These are phyloP conservation scores for Lacerta viridis DNA, from an alignment of 2,797 vertebrate species.

Conservation along the genomic window DNA sequence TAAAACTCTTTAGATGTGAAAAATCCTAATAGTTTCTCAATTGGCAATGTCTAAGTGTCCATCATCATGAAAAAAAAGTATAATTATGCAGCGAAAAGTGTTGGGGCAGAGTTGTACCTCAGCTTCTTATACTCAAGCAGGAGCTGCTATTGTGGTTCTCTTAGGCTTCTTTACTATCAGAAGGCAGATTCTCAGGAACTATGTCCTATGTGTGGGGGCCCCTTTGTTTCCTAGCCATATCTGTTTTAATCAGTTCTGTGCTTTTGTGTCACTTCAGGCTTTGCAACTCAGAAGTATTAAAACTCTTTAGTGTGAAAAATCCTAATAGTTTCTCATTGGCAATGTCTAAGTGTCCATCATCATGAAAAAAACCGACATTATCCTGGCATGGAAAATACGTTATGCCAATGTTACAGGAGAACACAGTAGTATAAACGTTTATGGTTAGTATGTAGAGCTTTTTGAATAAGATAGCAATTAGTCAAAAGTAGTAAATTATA, in stretches of 20 bases:
- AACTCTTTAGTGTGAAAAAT: neutral
- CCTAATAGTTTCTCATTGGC: neutral
- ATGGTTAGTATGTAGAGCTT: neutral
- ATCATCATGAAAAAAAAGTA: too few species aligned
- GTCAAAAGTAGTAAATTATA: neutral
- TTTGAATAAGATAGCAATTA: neutral
- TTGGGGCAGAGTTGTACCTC: neutral
- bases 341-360: neutral
- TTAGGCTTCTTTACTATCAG: neutral
- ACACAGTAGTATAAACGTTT: neutral
- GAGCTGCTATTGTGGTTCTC: neutral
- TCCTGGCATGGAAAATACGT: neutral
- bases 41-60: too few species aligned
- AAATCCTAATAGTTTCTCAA: too few species aligned
- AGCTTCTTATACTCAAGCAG: neutral
- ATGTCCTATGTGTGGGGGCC: neutral
- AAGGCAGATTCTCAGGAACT: neutral
- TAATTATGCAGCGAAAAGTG: neutral
- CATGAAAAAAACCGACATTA: neutral
- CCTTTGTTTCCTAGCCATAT: too few species aligned
- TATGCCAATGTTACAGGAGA: neutral
- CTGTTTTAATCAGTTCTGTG: too few species aligned
- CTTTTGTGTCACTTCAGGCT: neutral
- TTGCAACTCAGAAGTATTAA: neutral
- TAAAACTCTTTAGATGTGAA: too few species aligned